Base-by-base conservation (phyloP, 2,888 invertebrate species). In the Sabellastarte sp. region DNA sequence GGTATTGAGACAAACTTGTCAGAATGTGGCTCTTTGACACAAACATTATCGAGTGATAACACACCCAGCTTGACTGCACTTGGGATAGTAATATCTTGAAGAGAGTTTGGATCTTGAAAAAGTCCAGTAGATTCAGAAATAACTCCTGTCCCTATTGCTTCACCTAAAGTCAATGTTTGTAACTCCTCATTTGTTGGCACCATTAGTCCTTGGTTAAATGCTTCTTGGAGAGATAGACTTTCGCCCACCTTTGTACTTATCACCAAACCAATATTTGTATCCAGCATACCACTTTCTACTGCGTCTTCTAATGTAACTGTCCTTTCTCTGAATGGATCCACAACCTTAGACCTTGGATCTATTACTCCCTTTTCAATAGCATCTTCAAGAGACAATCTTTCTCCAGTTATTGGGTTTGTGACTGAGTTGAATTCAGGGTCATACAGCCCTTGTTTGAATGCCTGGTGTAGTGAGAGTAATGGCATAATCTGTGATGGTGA, bases 341-440 rank as follows among this genome's bases (percentile, higher is more conserved):
- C 50, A 3, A 67, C 50, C 10, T 50, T n/a, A 15, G 65, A 65
- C 2, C 26, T 55, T 29, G 63, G 57, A 50, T 79, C 76, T 58
- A 97, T 89, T 24, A 95, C 84, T 80, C 90, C 90, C 61, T 89
- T 86, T 78, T 90, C 89, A 29, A 96, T 89, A 0, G 95, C 94
- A 79, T 93, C 90, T 2, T 89, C 87, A 52, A 96, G 86, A 20
- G 90, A 90, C 56, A 94, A 85, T 77, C 89, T 89, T 53, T 87
- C 87, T 76, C 93, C 92, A 59, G 89, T 89, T 80, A 89, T 88
- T 61, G 92, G 89, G 85, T 95, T 53, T 50, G 63, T 71, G 1
- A 81, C 68, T 4, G 73, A 76, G 63, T 80, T 80, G 33, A 74
- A 74, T 0, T 77, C 73, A 50, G 78, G 73, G 65, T 80, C 76